These are phyloP conservation scores for Trichoplusia ni DNA, from an alignment of 1,140 invertebrate species.

Conservation along the genomic window DNA sequence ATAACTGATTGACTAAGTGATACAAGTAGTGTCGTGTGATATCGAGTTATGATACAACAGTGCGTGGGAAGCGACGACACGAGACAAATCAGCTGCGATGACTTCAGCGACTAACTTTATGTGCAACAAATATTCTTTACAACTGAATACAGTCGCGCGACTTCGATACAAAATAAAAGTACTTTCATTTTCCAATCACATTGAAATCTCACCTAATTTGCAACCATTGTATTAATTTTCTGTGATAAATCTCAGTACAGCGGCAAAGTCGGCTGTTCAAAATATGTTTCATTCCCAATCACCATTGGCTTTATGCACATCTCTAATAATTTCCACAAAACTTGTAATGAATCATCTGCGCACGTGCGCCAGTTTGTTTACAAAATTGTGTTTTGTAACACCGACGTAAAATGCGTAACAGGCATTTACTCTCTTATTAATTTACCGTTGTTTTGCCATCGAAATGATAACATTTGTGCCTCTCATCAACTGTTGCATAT, in stretches of 20 bases:
- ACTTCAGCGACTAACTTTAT: constrained; percentile 24
- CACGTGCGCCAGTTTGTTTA: constrained; percentile 73
- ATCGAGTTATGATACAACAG: constrained; percentile 40
- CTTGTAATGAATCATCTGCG: constrained; percentile 63
- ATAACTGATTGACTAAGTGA: constrained; percentile 47
- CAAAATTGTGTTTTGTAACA: constrained; percentile 69
- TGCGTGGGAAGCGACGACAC: constrained; percentile 46
- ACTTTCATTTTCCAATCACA: too few species aligned
- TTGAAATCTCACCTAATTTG: too few species aligned
- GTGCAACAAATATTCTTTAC: neutral
- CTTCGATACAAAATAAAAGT: too few species aligned
- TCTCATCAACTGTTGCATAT: constrained; percentile 44
- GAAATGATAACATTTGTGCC: constrained; percentile 27
- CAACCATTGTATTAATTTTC: too few species aligned
- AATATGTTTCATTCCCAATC: neutral
- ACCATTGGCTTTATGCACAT: constrained; percentile 31
- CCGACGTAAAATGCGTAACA: constrained; percentile 51
- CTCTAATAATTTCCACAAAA: constrained; percentile 46
- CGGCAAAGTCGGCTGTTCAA: too few species aligned
- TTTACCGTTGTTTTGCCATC: constrained; percentile 36
- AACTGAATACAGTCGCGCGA: neutral
- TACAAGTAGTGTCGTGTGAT: constrained; percentile 43
- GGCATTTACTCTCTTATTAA: constrained; percentile 44
- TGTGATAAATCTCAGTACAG: too few species aligned
- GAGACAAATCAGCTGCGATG: constrained; percentile 46